These are phyloP conservation scores for Clamator glandarius DNA, from an alignment of 2,797 vertebrate genomes.

Conservation along the genomic window DNA sequence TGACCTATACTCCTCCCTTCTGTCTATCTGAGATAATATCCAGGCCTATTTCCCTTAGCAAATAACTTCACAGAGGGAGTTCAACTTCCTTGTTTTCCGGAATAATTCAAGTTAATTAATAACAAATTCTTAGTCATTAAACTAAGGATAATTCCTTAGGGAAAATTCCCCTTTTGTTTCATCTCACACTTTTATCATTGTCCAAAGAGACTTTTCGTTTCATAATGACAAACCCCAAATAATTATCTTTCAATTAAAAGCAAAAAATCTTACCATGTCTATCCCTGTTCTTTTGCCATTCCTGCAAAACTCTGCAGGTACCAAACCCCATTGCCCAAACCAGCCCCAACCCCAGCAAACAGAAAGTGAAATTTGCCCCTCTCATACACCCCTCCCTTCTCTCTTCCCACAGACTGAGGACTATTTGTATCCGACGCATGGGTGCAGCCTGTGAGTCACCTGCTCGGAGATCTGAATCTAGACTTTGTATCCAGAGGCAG, in stretches of 20 bases:
- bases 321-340: not conserved
- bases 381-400: not conserved
- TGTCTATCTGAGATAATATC: conserved; percentile 17
- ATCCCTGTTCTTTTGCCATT: not conserved
- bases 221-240: not conserved
- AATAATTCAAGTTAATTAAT: conserved; percentile 70
- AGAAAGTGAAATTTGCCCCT: not conserved
- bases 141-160: not conserved
- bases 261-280: not conserved
- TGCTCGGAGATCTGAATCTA: not conserved
- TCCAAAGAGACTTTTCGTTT: conserved; percentile 30
- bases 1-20: not conserved
- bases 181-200: conserved; percentile 12
- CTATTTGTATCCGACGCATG: not conserved
- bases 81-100: conserved; percentile 48
- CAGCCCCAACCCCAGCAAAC: not conserved
- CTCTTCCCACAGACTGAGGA: not conserved
- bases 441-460: not conserved
- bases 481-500: not conserved
- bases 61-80: conserved; percentile 43
- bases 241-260: not conserved
- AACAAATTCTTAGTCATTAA: conserved; percentile 51
- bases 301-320: not conserved
- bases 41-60: conserved; percentile 50
- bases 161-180: not conserved